Conservation (phyloP, 2,888 invertebrate genomes). For the Isoperla grammatica region DNA sequence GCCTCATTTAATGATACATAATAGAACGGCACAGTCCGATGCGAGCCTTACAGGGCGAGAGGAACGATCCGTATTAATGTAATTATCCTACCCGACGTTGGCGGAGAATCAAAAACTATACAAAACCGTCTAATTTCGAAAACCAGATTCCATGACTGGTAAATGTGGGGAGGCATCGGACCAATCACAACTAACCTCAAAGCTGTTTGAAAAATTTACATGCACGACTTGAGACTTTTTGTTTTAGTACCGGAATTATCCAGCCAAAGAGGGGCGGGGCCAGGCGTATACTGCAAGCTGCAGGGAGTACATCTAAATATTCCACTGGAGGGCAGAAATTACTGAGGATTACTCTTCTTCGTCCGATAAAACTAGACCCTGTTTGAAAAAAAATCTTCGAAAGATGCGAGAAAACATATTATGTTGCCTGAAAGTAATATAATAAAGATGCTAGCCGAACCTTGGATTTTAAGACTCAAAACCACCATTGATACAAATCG, state of each 20-base stretch:
- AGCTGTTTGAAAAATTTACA: conserved; percentile 26
- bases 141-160: conserved; percentile 27
- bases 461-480: too few relatives aligned
- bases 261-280: conserved; percentile 10
- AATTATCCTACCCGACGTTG: conserved; percentile 21
- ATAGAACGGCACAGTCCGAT: background rate
- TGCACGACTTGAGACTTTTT: conserved; percentile 18
- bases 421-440: too few relatives aligned
- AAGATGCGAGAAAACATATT: too few relatives aligned
- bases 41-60: background rate
- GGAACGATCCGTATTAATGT: conserved; percentile 27
- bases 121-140: conserved; percentile 28
- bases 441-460: too few relatives aligned
- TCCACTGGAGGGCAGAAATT: conserved; percentile 12
- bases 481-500: too few relatives aligned
- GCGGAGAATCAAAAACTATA: conserved; percentile 15
- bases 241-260: conserved; percentile 16
- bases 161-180: conserved; percentile 21
- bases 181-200: conserved; percentile 23
- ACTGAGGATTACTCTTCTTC: conserved; percentile 1
- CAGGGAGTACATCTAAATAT: conserved; percentile 16
- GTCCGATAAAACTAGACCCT: background rate
- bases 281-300: conserved; percentile 9
- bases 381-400: too few relatives aligned
- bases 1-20: background rate